Base-by-base conservation (phyloP, 2,113 vertebrate species). In the Burhinus bistriatus region DNA sequence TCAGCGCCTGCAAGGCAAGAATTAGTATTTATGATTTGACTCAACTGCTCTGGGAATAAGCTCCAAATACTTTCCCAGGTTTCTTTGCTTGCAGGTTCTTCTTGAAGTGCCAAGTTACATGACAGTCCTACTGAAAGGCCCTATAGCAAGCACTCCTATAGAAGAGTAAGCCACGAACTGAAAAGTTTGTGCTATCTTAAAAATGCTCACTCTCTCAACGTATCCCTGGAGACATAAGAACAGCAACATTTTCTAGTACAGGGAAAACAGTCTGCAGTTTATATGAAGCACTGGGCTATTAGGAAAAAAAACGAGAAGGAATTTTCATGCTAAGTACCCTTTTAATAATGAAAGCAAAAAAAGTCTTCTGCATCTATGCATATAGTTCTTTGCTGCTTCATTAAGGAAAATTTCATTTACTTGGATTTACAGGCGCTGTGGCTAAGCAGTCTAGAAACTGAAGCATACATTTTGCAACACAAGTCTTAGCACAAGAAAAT, bases 301-400 rank as follows among this genome's bases (percentile, higher is more conserved):
- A 91, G 20, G 20, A 1, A 40, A 83, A 86, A 62, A 91, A 94
- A 83, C 17, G 18, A 64, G n/a, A 79, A 51, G 22, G n/a, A 75
- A 77, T 87, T 91, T 81, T 87, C 75, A 73, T 75, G n/a, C 81
- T 86, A 95, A 95, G 75, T 90, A 93, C 59, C 38, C 70, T 83
- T 95, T 92, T 93, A 95, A 95, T 93, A 95, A 95, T 64, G 59
- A 75, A 94, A 91, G 68, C 0, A 9, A 93, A 96, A 55, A 36
- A 89, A 94, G 87, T 70, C 79, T 78, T 89, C 88, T 81, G 25
- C 45, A 72, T 42, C 34, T 87, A 83, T 32, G 58, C 68, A 40
- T 9, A 83, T 17, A 88, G 73, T 40, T 92, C 55, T 84, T 77
- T 20, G 36, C 49, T 81, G 77, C 55, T 92, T 92, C 73, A 73